Base-by-base conservation (phyloP, 2,797 vertebrate species). In the Loris lydekkerianus region DNA sequence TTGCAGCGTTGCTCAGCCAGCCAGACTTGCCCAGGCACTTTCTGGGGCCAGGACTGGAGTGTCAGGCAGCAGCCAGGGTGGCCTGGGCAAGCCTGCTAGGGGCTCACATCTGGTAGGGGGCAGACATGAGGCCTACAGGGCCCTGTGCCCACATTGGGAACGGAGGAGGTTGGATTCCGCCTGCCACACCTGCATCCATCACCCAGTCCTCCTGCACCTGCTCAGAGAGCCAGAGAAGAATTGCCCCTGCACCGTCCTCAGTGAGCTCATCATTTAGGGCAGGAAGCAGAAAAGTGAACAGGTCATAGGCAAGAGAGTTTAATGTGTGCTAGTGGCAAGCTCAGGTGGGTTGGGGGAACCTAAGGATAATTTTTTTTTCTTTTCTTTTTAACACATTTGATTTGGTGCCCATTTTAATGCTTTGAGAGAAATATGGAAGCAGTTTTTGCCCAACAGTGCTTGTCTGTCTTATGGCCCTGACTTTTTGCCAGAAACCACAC, bases 141-240 rank as follows among this genome's bases (percentile, higher is more conserved):
- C 0, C 4, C 40, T 0, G 7, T 1, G 31, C 29, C 53, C 8
- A 43, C 14, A 1, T 1, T 5, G 7, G 75, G 43, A 76, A 29
- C 18, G 7, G 3, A 21, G 53, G 86, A 1, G 13, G 4, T 27
- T n/a, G 60, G 9, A 34, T 1, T 7, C 67, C 31, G 3, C 20
- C 21, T 34, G 21, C 29, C 0, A 2, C 15, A 15, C 43, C 21
- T 37, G 23, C 3, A 1, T 13, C 29, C 17, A 2, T 46, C 14
- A 1, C 53, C 15, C 5, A 46, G 3, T 46, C 34, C 60, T 21
- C 5, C 29, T 40, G 60, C 31, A 8, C 34, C 40, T 60, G n/a
- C n/a, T 65, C 37, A 27, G 56, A 60, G 37, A 80, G 65, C 18
- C 14, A 10, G 61, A 86, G 81, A n/a, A 25, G 9, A 60, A 15